phyloP scores from a whole-genome alignment of 2,113 vertebrate species.

The Corythaixoides concolor region DNA sequence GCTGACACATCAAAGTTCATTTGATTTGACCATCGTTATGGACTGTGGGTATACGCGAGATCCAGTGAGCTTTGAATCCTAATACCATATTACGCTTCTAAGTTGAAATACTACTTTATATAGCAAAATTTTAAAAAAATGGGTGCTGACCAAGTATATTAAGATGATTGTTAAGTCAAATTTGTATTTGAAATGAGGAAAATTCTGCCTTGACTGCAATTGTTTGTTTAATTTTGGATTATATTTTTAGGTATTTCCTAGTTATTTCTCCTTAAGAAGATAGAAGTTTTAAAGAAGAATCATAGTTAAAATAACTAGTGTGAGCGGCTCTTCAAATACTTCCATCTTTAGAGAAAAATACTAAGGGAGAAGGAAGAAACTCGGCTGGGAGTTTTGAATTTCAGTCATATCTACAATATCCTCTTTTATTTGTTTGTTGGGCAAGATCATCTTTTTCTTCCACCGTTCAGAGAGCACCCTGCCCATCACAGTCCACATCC shows the following conservation, averaged over 20 bases:
- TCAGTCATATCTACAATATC: neutral
- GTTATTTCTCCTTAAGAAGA: neutral
- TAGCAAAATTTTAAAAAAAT: neutral
- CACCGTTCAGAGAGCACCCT: neutral
- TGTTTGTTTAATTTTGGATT: neutral
- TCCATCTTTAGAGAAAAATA: neutral
- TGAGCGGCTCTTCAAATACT: neutral
- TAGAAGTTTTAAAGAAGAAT: neutral
- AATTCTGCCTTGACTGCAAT: neutral
- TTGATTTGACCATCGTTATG: neutral
- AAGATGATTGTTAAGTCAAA: neutral
- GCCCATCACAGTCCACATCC: neutral
- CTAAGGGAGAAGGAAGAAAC: neutral
- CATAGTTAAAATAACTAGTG: neutral
- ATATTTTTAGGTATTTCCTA: neutral
- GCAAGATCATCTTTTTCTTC: neutral
- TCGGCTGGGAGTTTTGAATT: neutral
- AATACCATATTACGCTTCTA: neutral
- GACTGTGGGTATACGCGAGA: neutral
- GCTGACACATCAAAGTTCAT: neutral
- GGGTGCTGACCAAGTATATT: rapidly evolving
- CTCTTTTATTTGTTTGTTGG: neutral
- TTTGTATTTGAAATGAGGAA: neutral
- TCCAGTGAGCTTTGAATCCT: neutral
- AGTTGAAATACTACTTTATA: neutral